Conservation (phyloP, 2,888 invertebrate genomes). For the Enchytraeus crypticus region DNA sequence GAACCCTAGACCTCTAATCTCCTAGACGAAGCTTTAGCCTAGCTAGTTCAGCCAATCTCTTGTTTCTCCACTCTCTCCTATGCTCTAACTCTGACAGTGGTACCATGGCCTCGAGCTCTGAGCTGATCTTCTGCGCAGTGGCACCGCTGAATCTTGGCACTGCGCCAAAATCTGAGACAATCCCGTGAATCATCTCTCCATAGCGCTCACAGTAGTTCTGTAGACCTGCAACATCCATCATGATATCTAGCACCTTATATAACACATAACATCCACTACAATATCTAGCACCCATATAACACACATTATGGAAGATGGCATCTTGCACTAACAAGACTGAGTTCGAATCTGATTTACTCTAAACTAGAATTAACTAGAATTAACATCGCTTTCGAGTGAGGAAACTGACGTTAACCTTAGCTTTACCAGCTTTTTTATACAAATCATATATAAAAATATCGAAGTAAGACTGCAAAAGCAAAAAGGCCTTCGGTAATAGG, state of each 20-base stretch:
- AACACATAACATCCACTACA: not conserved
- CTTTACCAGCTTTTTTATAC: no score
- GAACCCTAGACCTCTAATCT: no score
- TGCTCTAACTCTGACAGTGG: conserved; percentile 35
- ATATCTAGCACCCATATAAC: not conserved
- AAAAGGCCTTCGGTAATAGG: no score
- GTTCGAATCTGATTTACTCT: no score
- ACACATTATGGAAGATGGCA: not conserved
- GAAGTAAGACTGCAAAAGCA: no score
- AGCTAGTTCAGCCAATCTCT: conserved; percentile 37
- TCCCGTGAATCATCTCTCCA: conserved; percentile 33
- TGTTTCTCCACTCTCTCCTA: conserved; percentile 40
- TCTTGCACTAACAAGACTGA: not conserved
- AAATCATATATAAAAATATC: no score
- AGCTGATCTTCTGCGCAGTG: conserved; percentile 28
- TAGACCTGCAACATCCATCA: no score
- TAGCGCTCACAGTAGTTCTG: conserved; percentile 37
- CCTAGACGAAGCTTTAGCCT: no score
- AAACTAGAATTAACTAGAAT: no score
- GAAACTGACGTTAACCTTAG: no score
- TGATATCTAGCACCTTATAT: no score
- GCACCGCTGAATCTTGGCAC: conserved; percentile 30
- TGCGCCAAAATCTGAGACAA: conserved; percentile 30
- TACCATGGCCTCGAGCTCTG: conserved; percentile 30
- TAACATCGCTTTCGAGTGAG: no score